Conservation (phyloP, 30 jellyfish, hydroid and myxozoan species). For the Cassiopea xamachana region DNA sequence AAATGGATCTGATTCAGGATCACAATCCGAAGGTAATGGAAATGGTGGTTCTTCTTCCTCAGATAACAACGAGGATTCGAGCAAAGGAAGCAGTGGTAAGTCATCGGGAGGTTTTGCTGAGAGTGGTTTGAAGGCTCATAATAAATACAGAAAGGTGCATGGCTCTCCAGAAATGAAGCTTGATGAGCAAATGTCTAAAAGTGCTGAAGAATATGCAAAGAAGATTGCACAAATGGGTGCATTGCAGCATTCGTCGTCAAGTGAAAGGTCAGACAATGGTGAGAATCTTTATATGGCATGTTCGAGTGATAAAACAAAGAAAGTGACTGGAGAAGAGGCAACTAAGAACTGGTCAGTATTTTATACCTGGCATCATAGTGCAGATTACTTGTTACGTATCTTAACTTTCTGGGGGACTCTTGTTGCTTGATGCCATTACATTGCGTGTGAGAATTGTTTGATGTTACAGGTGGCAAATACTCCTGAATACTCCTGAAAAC, state of each 20-base stretch:
- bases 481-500: too few relatives aligned
- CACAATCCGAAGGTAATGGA: too few relatives aligned
- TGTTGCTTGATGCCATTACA: too few relatives aligned
- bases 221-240: slow-evolving; percentile 67
- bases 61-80: not conserved
- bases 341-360: slow-evolving; percentile 74
- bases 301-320: slow-evolving; percentile 60
- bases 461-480: too few relatives aligned
- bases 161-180: slow-evolving; percentile 78
- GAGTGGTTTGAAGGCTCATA: slow-evolving; percentile 84
- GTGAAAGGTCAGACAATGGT: slow-evolving; percentile 66
- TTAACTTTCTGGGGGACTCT: too few relatives aligned
- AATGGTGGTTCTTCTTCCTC: not conserved
- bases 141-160: slow-evolving; percentile 85
- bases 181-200: slow-evolving; percentile 75
- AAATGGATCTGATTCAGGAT: slow-evolving; percentile 1
- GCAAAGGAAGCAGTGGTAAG: not conserved
- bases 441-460: too few relatives aligned
- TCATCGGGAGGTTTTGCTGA: slow-evolving; percentile 47
- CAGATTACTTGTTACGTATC: too few relatives aligned
- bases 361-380: not conserved
- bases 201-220: slow-evolving; percentile 93
- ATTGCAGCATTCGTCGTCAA: slow-evolving; percentile 53
- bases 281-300: slow-evolving; percentile 90
- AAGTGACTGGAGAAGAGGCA: slow-evolving; percentile 89